Base-by-base conservation (phyloP, 2,888 invertebrate genomes). In the Abrostola triplasia region DNA sequence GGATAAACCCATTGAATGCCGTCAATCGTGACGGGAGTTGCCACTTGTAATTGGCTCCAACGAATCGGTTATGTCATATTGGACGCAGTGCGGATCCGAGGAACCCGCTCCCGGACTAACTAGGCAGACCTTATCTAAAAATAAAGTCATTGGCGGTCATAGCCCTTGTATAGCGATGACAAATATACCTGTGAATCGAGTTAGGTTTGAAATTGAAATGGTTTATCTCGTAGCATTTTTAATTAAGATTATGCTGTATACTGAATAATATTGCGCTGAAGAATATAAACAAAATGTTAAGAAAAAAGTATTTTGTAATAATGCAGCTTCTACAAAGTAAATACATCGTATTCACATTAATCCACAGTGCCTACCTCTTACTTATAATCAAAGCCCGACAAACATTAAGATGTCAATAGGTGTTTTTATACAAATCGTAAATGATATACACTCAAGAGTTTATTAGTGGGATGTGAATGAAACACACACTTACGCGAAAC, bases 41-140 rank as follows among this genome's bases (percentile, higher is more conserved):
- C 82, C 81, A 81, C 79, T 68, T 69, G 76, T 82, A 84, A 87
- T 86, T 84, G 81, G 68, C 73, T 81, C 74, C 67, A 75, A 80
- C 85, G 79, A 85, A 88, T 88, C 81, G 83, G 84, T 88, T 88
- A 85, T 87, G 82, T 89, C 87, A 88, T 84, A 83, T 83, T 74
- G 57, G 66, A 74, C 67, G 68, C 67, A 74, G 59, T 77, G 40
- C 48, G 36, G 48, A 42, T 48, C 63, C 40, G 52, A 54, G 49
- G 47, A 44, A 49, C 51, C 51, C 42, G 59, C 54, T 54, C 54
- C 60, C 62, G 42, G 68, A 49, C 36, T 60, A 60, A 51, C 48
- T 36, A 48, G 40, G 57, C 5, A 57, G 50, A 53, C 49, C 65
- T 60, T 42, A 48, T 64, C 42, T 36, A 24, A 24, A 44, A 59